A percentile compares a stretch with the other conserved stretches of the same genome.
Conservation (phyloP, 2,888 invertebrate species). For the Pammene aurita region DNA sequence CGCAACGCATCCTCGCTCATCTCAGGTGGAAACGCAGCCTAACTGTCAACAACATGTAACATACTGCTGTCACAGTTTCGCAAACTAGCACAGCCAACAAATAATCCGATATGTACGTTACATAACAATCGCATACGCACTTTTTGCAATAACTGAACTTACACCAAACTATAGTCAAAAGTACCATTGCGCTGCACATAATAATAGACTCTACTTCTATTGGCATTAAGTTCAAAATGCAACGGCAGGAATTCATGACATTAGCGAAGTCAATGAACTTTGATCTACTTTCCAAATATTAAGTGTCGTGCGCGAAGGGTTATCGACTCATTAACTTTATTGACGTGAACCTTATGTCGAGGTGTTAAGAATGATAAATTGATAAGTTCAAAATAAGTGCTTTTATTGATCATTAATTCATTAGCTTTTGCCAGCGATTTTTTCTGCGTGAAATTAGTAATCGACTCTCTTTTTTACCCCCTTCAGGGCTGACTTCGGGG, state of each 20-base stretch:
- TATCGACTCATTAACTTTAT: conserved; percentile 18
- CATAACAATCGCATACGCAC: conserved; percentile 21
- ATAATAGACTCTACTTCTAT: not conserved
- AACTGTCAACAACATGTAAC: conserved; percentile 5
- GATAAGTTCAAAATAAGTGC: conserved; percentile 8
- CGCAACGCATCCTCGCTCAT: too few relatives aligned
- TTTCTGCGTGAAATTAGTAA: too few relatives aligned
- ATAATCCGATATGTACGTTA: conserved; percentile 14
- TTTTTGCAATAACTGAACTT: conserved; percentile 27
- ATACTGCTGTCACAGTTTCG: conserved; percentile 12
- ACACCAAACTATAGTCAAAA: not conserved
- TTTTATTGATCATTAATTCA: conserved; percentile 2
- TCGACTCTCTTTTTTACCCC: too few relatives aligned
- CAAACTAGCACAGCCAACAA: conserved; percentile 1
- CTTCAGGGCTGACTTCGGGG: too few relatives aligned
- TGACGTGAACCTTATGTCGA: conserved; percentile 1
- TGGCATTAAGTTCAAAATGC: not conserved
- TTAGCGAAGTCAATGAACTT: conserved; percentile 21
- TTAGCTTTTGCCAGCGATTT: too few relatives aligned
- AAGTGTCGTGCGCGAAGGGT: conserved; percentile 10
- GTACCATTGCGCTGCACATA: not conserved
- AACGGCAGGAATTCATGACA: not conserved
- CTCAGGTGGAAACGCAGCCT: too few relatives aligned
- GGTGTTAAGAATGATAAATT: not conserved
- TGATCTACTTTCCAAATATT: conserved; percentile 28